Evolutionary conservation across 2,888 invertebrate species (phyloP), one percentile per base, ranked within the genome.

Genomic region (Nebria salina): DNA sequence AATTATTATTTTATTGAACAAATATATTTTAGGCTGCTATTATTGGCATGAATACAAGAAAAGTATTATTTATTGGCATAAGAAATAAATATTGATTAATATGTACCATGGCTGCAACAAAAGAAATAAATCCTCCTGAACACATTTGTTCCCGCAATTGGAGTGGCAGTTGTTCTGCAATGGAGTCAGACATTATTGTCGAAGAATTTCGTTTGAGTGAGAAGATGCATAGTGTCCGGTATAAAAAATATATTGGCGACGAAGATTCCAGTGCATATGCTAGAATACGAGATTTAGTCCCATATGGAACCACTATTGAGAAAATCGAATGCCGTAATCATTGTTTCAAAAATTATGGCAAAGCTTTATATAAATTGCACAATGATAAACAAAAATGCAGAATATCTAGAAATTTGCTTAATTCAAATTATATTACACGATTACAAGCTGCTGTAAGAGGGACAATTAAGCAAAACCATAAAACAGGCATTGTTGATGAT

Each of bases 251-350:
- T 65, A 84, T 87, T 11, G 86, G 86, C 13, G 87, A 87, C 83
- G 87, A 87, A 9, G 88, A 88, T 81, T 85, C 86, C 9, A 86
- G 85, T 13, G 87, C 87, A 1, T 86, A 84, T 73, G 82, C 83
- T 72, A 83, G 83, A 83, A 84, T 87, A 3, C 9, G 82, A 15
- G 83, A 20, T 20, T 20, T 20, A 20, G 20, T 20, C 20, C 20
- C 20, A 20, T 20, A 20, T 20, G 20, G 20, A 85, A 82, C 72
- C 72, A 26, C 82, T 84, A 68, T 76, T 2, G n/a, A 85, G 76
- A 88, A 87, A 85, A 82, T 86, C 2, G 86, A 87, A 82, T 87
- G 87, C 81, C 80, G 68, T 7, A 87, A 86, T 77, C 86, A 87
- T 81, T 74, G 86, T 15, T 73, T 85, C 6, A 82, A 75, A 77